Evolutionary conservation across 2,888 invertebrate species (phyloP).

Genomic region (Allolobophora icterica): DNA sequence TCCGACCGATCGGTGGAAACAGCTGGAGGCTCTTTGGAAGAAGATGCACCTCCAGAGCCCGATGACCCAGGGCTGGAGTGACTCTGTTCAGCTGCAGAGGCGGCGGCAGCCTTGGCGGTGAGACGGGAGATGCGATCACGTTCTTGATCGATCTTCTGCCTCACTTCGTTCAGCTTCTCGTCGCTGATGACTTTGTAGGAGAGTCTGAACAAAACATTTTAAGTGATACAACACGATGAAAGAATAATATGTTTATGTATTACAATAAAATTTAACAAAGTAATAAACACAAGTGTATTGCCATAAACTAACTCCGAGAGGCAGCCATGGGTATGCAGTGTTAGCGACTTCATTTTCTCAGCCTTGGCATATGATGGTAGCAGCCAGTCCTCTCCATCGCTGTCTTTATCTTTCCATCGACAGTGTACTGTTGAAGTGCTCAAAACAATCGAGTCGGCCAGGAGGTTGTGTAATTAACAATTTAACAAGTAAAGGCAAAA

Average conservation of each 20-base stretch:
- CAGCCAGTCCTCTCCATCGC: too few relatives aligned
- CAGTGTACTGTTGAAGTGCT: too few relatives aligned
- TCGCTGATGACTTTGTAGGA: conserved; percentile 22
- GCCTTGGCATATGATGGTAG: too few relatives aligned
- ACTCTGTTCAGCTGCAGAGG: background rate
- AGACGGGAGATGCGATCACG: background rate
- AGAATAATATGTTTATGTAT: background rate
- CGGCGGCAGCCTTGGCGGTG: conserved; percentile 19
- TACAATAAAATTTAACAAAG: background rate
- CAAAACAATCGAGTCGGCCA: too few relatives aligned
- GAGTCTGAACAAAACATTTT: conserved; percentile 1
- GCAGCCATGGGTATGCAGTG: too few relatives aligned
- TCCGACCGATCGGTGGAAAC: background rate
- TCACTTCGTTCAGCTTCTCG: background rate
- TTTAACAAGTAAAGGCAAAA: too few relatives aligned
- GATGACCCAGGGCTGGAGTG: too few relatives aligned
- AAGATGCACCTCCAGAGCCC: too few relatives aligned
- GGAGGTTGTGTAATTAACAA: too few relatives aligned
- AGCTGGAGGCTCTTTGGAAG: background rate
- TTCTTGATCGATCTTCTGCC: conserved; percentile 12
- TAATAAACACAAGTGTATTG: background rate
- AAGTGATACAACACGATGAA: background rate
- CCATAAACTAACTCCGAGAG: too few relatives aligned
- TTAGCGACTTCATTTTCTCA: too few relatives aligned
- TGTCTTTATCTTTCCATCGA: too few relatives aligned